Percentiles rank a stretch among this genome's conserved stretches.
These are phyloP conservation scores for Hystrix cristata DNA, from an alignment of 2,113 vertebrate genomes.

Conservation along the genomic window DNA sequence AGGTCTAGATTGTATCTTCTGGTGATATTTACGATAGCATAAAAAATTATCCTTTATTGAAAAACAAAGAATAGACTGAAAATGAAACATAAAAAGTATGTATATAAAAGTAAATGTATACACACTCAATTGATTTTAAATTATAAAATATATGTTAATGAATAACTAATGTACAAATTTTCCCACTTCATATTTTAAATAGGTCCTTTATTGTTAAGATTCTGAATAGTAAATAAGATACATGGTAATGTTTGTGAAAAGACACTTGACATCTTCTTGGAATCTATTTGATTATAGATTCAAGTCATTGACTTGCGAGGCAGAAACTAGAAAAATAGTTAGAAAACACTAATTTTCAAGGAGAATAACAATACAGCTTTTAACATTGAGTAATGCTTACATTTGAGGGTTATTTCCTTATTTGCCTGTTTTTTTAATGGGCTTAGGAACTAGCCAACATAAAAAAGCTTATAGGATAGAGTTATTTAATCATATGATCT, in stretches of 20 bases:
- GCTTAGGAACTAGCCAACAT: not conserved
- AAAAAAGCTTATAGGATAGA: not conserved
- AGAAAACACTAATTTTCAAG: not conserved
- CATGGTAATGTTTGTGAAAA: not conserved
- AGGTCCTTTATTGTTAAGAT: not conserved
- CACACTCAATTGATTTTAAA: not conserved
- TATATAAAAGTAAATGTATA: not conserved
- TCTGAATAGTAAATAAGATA: not conserved
- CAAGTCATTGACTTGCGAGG: not conserved
- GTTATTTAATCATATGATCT: not conserved
- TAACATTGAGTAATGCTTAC: not conserved
- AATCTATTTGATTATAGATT: conserved; percentile 5
- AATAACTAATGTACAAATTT: not conserved
- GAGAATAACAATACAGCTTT: not conserved
- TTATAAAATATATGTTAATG: not conserved
- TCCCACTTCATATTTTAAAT: not conserved
- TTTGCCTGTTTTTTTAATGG: not conserved
- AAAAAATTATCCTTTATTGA: not conserved
- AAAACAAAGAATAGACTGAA: not conserved
- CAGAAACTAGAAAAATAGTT: not conserved
- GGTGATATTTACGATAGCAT: not conserved
- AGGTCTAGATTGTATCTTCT: not conserved
- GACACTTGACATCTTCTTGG: not conserved
- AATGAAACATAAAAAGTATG: not conserved
- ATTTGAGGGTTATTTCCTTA: not conserved